Percentiles rank a stretch among this genome's conserved stretches.
Conservation (phyloP, 2,797 vertebrate species). For the Gymnocypris eckloni region DNA sequence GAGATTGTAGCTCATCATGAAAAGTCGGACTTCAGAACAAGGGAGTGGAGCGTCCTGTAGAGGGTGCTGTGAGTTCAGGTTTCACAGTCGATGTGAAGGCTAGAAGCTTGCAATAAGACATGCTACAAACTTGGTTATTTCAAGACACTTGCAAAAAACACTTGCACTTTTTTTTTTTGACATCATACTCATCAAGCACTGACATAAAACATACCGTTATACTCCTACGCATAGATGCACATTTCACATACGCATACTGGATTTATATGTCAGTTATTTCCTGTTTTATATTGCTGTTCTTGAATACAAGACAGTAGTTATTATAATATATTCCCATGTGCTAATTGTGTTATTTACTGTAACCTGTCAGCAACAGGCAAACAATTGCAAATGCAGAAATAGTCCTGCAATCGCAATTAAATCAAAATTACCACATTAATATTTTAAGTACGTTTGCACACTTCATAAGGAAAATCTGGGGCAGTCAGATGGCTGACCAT, state of each 20-base stretch:
- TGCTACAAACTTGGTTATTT: slow-evolving; percentile 13
- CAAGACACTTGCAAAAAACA: slow-evolving; percentile 15
- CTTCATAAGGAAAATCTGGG: background rate
- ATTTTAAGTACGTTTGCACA: background rate
- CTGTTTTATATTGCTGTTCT: background rate
- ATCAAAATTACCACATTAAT: background rate
- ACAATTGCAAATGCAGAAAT: background rate
- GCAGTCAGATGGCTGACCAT: background rate
- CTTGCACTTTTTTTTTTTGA: background rate
- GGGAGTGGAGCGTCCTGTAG: slow-evolving; percentile 71
- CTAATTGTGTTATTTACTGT: slow-evolving; percentile 13
- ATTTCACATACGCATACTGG: background rate
- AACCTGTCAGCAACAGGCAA: slow-evolving; percentile 2
- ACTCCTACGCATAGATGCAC: too few species aligned
- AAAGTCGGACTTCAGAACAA: background rate
- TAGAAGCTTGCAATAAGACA: background rate
- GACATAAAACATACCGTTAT: background rate
- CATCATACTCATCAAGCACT: background rate
- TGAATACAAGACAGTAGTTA: background rate
- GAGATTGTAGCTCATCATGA: slow-evolving; percentile 23
- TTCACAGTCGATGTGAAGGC: slow-evolving; percentile 22
- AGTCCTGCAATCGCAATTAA: background rate
- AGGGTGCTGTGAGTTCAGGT: slow-evolving; percentile 80
- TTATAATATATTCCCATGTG: background rate
- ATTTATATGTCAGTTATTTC: slow-evolving; percentile 8